These are phyloP conservation scores for Aramus guarauna DNA, from an alignment of 2,113 vertebrate genomes.

Conservation along the genomic window DNA sequence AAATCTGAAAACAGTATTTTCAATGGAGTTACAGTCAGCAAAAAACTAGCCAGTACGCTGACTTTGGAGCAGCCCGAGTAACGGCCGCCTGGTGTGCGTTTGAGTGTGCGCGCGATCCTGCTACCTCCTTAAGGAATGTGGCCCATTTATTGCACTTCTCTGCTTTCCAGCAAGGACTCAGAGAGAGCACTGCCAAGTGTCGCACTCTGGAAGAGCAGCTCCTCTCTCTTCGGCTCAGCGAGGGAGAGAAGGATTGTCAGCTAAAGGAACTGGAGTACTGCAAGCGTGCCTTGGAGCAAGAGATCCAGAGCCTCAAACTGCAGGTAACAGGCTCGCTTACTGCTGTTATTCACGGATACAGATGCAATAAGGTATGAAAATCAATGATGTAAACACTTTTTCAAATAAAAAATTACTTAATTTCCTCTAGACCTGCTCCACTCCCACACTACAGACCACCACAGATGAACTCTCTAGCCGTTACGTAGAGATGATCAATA, in stretches of 20 bases:
- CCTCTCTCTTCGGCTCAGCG: conserved; percentile 64
- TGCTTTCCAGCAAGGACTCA: conserved; percentile 77
- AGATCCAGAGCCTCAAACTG: conserved; percentile 85
- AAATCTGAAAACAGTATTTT: not conserved
- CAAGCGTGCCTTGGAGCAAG: conserved; percentile 85
- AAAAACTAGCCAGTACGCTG: not conserved
- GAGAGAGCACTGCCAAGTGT: conserved; percentile 75
- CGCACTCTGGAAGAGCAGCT: conserved; percentile 83
- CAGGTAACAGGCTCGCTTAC: conserved; percentile 69
- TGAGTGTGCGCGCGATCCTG: not conserved
- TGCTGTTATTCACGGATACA: not conserved
- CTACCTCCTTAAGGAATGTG: not conserved
- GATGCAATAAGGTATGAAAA: not conserved
- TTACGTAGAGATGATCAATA: conserved; percentile 85
- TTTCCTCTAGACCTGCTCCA: conserved; percentile 64
- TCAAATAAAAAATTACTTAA: accelerated
- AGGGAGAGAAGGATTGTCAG: conserved; percentile 82
- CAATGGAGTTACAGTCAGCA: not conserved
- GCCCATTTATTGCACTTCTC: accelerated
- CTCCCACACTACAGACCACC: conserved; percentile 76
- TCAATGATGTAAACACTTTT: accelerated
- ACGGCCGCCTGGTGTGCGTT: accelerated
- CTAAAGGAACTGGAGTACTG: conserved; percentile 87
- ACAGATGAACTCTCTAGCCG: conserved; percentile 87
- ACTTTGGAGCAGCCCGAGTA: accelerated